Conservation (phyloP, 2,888 invertebrate genomes). For the Lithodes maja region DNA sequence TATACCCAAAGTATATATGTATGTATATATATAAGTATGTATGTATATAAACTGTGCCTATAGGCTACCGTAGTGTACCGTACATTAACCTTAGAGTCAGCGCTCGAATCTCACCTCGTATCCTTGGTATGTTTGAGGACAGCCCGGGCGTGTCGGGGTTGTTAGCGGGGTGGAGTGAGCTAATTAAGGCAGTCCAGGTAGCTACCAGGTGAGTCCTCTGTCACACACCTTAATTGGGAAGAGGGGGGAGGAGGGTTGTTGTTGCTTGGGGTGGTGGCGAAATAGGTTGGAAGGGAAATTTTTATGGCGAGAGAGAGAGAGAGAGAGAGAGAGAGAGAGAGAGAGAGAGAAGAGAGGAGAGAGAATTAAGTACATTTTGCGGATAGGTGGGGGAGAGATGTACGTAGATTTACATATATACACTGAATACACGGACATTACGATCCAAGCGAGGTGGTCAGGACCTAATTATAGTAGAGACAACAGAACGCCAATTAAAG, state of each 20-base stretch:
- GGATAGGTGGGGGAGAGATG: not conserved
- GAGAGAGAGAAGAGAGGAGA: not conserved
- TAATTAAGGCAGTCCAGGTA: slow-evolving; percentile 5
- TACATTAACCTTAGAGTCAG: not conserved
- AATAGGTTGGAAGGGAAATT: not conserved
- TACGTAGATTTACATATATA: too few species aligned
- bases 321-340: slow-evolving; percentile 1
- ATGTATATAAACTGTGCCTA: not conserved
- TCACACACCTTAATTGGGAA: too few species aligned
- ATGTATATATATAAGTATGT: slow-evolving; percentile 9
- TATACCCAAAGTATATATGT: not conserved
- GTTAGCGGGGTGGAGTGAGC: slow-evolving; percentile 13
- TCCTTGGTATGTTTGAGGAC: not conserved
- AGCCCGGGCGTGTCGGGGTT: not conserved
- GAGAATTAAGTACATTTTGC: not conserved
- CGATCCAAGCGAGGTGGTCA: too few species aligned
- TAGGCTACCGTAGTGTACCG: not conserved
- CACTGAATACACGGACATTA: too few species aligned
- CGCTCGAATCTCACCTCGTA: not conserved
- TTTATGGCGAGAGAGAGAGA: not conserved
- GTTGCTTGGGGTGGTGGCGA: not conserved
- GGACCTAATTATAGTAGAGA: too few species aligned
- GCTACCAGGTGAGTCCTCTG: not conserved
- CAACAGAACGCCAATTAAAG: too few species aligned
- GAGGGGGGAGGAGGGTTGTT: not conserved